phyloP scores from a whole-genome alignment of 1,140 invertebrate species.

The Tetraneura akinire region DNA sequence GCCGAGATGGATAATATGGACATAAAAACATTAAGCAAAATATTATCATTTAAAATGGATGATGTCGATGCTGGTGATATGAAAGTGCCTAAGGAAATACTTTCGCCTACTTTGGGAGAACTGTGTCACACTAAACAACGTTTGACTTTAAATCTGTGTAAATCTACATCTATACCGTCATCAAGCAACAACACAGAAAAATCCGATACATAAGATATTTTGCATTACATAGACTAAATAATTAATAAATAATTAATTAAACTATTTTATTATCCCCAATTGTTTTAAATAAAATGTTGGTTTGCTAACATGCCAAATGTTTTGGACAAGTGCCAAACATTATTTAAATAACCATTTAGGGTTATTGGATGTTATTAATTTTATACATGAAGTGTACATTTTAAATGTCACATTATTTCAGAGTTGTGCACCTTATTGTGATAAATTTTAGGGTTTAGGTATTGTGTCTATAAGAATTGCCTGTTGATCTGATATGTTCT shows the following conservation, averaged over 20 bases:
- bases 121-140: slow-evolving; percentile 72
- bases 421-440: not conserved
- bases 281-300: not conserved
- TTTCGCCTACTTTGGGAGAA: slow-evolving; percentile 64
- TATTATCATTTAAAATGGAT: slow-evolving; percentile 36
- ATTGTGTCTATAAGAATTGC: not conserved
- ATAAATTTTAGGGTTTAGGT: not conserved
- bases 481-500: slow-evolving; percentile 41
- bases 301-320: not conserved
- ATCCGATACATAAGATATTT: not conserved
- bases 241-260: too few relatives aligned
- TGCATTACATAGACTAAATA: too few relatives aligned
- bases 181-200: not conserved
- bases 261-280: not conserved
- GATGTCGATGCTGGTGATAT: slow-evolving; percentile 8
- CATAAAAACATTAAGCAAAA: slow-evolving; percentile 36
- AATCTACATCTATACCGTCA: slow-evolving; percentile 60
- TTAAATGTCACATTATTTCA: not conserved
- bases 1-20: slow-evolving; percentile 45
- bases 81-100: not conserved
- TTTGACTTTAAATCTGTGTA: slow-evolving; percentile 68
- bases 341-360: not conserved
- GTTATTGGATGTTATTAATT: slow-evolving; percentile 1
- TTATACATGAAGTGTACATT: not conserved
- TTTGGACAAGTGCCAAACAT: slow-evolving; percentile 32